Conservation (phyloP, 2,797 vertebrate species). For the Amazona finschi region DNA sequence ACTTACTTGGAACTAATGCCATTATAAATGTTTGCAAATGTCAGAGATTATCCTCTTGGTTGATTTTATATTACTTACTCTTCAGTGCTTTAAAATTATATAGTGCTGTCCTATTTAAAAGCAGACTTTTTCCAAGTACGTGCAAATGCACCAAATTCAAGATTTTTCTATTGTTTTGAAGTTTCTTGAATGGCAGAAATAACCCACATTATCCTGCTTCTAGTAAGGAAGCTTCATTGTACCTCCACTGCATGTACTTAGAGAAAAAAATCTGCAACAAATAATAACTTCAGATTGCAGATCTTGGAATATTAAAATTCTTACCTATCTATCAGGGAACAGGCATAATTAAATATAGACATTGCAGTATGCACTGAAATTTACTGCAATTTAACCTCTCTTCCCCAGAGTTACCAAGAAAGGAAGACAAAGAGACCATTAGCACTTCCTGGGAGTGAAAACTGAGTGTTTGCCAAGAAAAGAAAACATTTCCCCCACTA, state of each 20-base stretch:
- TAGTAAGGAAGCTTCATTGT: neutral
- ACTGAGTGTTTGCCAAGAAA: neutral
- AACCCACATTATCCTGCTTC: neutral
- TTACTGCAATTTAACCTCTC: neutral
- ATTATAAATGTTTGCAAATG: conserved; percentile 61
- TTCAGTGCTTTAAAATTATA: conserved; percentile 20
- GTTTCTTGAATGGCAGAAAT: neutral
- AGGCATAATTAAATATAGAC: neutral
- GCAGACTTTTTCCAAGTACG: neutral
- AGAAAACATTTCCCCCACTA: neutral
- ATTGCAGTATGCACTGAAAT: neutral
- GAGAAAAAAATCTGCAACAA: neutral
- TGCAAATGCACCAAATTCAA: neutral
- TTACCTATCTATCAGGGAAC: neutral
- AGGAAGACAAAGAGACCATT: neutral
- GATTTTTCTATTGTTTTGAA: neutral
- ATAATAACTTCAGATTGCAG: neutral
- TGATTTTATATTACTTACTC: conserved; percentile 35
- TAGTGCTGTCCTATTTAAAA: neutral
- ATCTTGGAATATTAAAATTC: neutral
- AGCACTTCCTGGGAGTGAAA: neutral
- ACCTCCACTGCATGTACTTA: neutral
- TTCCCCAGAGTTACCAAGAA: neutral
- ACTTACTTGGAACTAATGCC: conserved; percentile 46
- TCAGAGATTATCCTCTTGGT: conserved; percentile 47